Base-by-base conservation (phyloP, 2,888 invertebrate species). In the Agrilus cyanescens region DNA sequence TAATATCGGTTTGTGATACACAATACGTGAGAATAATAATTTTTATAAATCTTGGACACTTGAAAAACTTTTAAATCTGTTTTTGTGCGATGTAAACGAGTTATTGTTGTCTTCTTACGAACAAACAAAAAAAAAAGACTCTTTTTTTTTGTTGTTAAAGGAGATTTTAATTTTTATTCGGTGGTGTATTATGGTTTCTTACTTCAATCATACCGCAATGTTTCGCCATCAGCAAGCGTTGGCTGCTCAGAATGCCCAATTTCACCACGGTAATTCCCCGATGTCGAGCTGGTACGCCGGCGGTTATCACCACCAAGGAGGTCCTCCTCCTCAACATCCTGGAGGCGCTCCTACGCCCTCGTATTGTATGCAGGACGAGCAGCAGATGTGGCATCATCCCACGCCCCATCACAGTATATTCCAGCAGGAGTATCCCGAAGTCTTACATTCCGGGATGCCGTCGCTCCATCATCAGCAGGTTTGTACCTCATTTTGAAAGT, bases 151-250 rank as follows among this genome's bases (percentile, higher is more conserved):
- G 10, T 16, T 40, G 25, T 12, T 40, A n/a, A 7, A 12, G 15
- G 12, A 7, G 12, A 12, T 7, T 30, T 30, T n/a, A 33, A 10
- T 12, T 38, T 33, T 13, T 41, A 25, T 25, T 25, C 10, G 8
- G 40, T 32, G 13, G 4, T 32, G 29, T 43, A 44, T 47, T 45
- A 83, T 84, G 84, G 82, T 84, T 69, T 81, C 81, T 53, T 84
- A 83, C 66, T 83, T 78, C 58, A 76, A 77, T 67, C 72, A 79
- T 64, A 68, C 78, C 59, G 72, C 77, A 65, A 50, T 50, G 51
- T 52, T 51, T 33, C 46, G 50, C 20, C 50, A 52, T 16, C 51
- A 51, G 37, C 51, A 49, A 63, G 60, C 65, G 32, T 62, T 66
- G 57, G 46, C 75, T 49, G 66, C 74, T 45, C 73, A 74, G 45